Evolutionary conservation across 2,888 invertebrate species (phyloP), one percentile per base, ranked within the genome.

Genomic region (Elmis aenea): DNA sequence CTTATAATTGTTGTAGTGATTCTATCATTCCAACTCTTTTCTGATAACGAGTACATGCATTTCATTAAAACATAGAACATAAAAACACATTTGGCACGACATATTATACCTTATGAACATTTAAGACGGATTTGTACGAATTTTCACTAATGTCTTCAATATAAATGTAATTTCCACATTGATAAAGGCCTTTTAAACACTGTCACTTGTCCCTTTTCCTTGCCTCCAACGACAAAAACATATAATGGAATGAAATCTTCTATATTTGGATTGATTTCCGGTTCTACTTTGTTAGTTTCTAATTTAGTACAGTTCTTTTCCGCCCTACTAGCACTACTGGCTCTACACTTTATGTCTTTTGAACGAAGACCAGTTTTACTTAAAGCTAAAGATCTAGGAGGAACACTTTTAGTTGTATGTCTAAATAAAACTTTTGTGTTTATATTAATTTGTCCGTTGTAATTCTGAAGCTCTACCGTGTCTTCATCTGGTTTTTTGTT

Each of bases 121-220:
- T 24, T 14, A 2, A 23, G 22, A 22, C 31, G 31, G 31, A 22
- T 24, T 31, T 4, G 26, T n/a, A n/a, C n/a, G n/a, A n/a, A n/a
- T n/a, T n/a, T n/a, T n/a, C n/a, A n/a, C n/a, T n/a, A n/a, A n/a
- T n/a, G n/a, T n/a, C n/a, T 30, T 38, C 35, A 42, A 38, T 38
- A 69, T 35, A 85, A 64, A 51, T 83, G 76, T 45, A 85, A 73
- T 52, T 81, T 81, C 88, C 88, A 88, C 58, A 88, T 74, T 6
- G 86, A 83, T 20, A 88, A 75, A 5, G 87, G 87, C 52, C 82
- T 72, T 57, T 83, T 81, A 54, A 86, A 81, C 35, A 82, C 76
- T 9, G 85, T 85, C 2, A 82, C 78, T 52, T 85, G 84, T 8
- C 84, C 82, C 28, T 83, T 80, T 62, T 89, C 88, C 53, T 81